Base-by-base conservation (phyloP, 92 coral and sea anemone genomes). In the Porites cylindrica region DNA sequence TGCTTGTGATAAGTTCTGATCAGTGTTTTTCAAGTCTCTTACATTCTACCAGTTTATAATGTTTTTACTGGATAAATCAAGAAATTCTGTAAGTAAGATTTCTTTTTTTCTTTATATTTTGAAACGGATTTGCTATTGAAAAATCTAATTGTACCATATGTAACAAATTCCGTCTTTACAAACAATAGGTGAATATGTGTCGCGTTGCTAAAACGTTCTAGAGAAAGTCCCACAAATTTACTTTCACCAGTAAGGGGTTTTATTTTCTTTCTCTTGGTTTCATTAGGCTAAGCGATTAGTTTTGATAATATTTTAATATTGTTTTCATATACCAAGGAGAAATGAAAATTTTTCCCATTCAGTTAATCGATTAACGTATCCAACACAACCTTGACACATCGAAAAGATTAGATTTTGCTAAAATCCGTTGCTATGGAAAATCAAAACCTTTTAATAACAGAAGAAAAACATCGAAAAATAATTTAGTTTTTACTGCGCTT, bases 51-150 rank as follows among this genome's bases (percentile, higher is more conserved):
- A 10, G 70, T 75, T 6, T 14, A 47, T 43, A 1, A 92, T 89
- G 91, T 93, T 93, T 90, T 74, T 93, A 78, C 68, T 93, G 86
- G 95, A 92, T 75, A 72, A 85, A 75, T 75, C 90, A 1, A 77
- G 80, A 50, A 85, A 79, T 10, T 66, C 95, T 56, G 95, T 92
- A 62, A 85, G 95, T 91, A 51, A 10, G 29, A 24, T 67, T 21
- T 29, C 0, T 10, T 7, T 56, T 10, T 2, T 10, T 10, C 16
- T 56, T 56, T 79, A 1, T 43, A 26, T n/a, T 72, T 43, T 17
- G 66, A 2, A 56, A 12, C 14, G 61, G 4, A 6, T 1, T 56
- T 56, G 16, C 16, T 56, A 10, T 2, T 56, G 16, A 56, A 56
- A 56, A 8, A 10, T 56, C 4, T 56, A 8, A 0, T 2, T 56